Conservation (phyloP, 2,113 vertebrate genomes). For the Ginglymostoma cirratum region DNA sequence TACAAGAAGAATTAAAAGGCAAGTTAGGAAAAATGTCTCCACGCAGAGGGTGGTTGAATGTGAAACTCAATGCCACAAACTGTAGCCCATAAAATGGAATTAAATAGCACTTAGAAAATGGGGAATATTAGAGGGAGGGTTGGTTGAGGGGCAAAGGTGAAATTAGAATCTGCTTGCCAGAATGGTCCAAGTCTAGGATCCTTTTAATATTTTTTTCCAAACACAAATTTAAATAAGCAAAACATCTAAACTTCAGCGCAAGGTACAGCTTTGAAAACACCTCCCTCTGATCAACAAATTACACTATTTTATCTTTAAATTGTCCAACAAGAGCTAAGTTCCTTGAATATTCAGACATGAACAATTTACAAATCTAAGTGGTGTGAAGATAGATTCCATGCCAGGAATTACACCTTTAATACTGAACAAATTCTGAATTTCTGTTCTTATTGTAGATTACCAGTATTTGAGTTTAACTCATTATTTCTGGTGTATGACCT, state of each 20-base stretch:
- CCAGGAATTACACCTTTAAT: not conserved
- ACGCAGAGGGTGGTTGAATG: not conserved
- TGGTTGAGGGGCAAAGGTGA: not conserved
- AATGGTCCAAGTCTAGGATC: not conserved
- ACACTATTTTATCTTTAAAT: not conserved
- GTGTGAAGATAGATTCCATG: not conserved
- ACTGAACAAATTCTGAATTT: not conserved
- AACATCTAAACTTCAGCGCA: not conserved
- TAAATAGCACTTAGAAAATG: not conserved
- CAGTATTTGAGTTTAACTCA: not conserved
- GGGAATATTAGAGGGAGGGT: not conserved
- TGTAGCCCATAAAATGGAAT: not conserved
- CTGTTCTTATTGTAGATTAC: not conserved
- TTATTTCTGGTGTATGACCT: not conserved
- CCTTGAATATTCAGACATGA: not conserved
- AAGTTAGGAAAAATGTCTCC: slow-evolving; percentile 16
- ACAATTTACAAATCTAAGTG: not conserved
- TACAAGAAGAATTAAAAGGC: slow-evolving; percentile 21
- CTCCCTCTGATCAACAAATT: not conserved
- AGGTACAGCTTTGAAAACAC: not conserved
- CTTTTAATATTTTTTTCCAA: not conserved
- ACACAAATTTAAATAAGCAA: not conserved
- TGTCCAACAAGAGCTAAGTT: not conserved
- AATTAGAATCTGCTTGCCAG: not conserved
- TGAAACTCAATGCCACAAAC: not conserved